Evolutionary conservation across 1,140 invertebrate species (phyloP).

Genomic region (Dufourea novaeangliae): DNA sequence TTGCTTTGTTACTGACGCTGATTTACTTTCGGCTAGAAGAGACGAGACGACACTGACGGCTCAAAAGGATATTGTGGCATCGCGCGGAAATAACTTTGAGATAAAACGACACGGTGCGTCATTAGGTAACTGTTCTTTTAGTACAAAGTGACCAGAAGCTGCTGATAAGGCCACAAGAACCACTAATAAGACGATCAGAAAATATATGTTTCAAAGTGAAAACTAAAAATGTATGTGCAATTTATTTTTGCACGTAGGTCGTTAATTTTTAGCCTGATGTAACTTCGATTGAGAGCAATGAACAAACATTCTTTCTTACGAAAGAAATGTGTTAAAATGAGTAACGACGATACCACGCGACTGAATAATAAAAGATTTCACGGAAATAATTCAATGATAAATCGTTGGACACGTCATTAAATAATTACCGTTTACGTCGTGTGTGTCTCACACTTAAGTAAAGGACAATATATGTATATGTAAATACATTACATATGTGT

Average conservation of each 20-base stretch:
- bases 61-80: constrained; percentile 69
- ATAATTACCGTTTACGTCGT: no score
- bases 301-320: no score
- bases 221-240: background rate
- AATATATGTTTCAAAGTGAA: background rate
- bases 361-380: background rate
- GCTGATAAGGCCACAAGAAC: no score
- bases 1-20: background rate
- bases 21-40: constrained; percentile 15
- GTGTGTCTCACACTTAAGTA: no score
- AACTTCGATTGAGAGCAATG: background rate
- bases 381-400: background rate
- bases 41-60: background rate
- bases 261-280: background rate
- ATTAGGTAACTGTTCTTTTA: constrained; percentile 54
- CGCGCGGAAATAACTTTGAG: constrained; percentile 67
- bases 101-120: constrained; percentile 64
- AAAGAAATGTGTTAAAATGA: background rate
- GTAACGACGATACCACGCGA: background rate
- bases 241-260: background rate
- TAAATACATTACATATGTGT: no score
- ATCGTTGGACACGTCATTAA: background rate
- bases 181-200: background rate
- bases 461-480: no score
- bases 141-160: background rate